A percentile compares a stretch with the other conserved stretches of the same genome.
Evolutionary conservation across 2,888 invertebrate species (phyloP).

Genomic region (Julus scandinavius): DNA sequence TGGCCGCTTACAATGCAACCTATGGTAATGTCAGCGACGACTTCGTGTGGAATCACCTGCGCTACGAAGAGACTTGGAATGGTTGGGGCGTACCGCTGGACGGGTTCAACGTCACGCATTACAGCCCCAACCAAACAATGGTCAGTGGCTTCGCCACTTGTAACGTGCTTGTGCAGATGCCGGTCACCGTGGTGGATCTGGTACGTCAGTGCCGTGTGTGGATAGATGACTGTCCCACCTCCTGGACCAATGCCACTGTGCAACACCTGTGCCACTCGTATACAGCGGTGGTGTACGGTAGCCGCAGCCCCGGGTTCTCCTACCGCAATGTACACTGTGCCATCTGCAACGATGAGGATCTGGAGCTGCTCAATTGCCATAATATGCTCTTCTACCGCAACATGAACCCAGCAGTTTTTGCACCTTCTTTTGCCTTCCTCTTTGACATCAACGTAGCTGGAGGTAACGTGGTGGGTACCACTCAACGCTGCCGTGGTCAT

Average conservation of each 20-base stretch:
- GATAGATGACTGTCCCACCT: constrained; percentile 65
- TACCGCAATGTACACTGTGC: constrained; percentile 69
- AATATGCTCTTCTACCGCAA: constrained; percentile 53
- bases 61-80: constrained; percentile 61
- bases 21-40: constrained; percentile 59
- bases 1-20: constrained; percentile 57
- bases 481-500: constrained; percentile 61
- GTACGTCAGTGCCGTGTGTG: constrained; percentile 67
- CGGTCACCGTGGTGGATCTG: constrained; percentile 63
- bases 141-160: constrained; percentile 64
- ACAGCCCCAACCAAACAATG: constrained; percentile 50
- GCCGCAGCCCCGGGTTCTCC: constrained; percentile 61
- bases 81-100: constrained; percentile 63
- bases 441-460: constrained; percentile 65
- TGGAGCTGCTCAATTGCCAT: constrained; percentile 62
- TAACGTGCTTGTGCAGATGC: constrained; percentile 65
- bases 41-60: constrained; percentile 60
- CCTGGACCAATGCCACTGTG: constrained; percentile 62
- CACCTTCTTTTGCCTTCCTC: constrained; percentile 66
- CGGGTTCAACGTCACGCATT: neutral
- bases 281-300: constrained; percentile 66
- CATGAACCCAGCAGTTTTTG: constrained; percentile 64
- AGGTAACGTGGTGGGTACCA: constrained; percentile 59
- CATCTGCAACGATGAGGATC: constrained; percentile 66
- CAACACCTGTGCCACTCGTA: constrained; percentile 65